Conservation (phyloP, 2,797 vertebrate genomes). For the Epinephelus awoara region DNA sequence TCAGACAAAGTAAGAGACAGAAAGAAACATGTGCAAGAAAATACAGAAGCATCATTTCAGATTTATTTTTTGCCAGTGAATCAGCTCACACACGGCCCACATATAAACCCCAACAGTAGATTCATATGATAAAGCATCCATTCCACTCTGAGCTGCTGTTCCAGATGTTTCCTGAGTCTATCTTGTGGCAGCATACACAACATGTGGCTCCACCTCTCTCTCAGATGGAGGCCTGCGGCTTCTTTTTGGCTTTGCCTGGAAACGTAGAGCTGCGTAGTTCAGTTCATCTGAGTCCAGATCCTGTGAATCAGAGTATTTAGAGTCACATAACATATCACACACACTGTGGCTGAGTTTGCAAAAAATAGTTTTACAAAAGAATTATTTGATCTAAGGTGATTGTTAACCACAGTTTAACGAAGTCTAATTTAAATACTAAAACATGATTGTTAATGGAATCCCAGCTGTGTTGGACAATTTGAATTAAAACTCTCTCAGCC, state of each 20-base stretch:
- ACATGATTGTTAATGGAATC: too few relatives aligned
- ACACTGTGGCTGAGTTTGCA: background rate
- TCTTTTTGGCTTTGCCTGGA: background rate
- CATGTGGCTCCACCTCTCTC: conserved; percentile 23
- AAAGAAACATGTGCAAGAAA: background rate
- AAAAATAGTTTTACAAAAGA: too few relatives aligned
- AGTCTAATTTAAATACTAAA: background rate
- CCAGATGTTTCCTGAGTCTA: background rate
- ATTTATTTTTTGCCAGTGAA: background rate
- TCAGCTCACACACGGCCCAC: background rate
- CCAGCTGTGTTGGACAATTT: too few relatives aligned
- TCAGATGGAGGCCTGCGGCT: background rate
- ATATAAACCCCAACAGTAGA: background rate
- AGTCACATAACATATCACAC: background rate
- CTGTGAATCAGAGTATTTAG: background rate
- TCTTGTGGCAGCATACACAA: conserved; percentile 59
- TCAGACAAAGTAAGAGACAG: fast-evolving
- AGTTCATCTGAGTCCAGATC: background rate
- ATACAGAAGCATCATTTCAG: background rate
- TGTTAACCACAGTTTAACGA: too few relatives aligned
- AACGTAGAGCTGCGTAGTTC: background rate
- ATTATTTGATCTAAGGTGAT: too few relatives aligned
- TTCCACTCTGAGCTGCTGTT: conserved; percentile 1
- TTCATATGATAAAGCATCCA: background rate
- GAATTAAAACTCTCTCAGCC: too few relatives aligned